Evolutionary conservation across 2,113 vertebrate genomes (phyloP).

Genomic region (Crotalus viridis): DNA sequence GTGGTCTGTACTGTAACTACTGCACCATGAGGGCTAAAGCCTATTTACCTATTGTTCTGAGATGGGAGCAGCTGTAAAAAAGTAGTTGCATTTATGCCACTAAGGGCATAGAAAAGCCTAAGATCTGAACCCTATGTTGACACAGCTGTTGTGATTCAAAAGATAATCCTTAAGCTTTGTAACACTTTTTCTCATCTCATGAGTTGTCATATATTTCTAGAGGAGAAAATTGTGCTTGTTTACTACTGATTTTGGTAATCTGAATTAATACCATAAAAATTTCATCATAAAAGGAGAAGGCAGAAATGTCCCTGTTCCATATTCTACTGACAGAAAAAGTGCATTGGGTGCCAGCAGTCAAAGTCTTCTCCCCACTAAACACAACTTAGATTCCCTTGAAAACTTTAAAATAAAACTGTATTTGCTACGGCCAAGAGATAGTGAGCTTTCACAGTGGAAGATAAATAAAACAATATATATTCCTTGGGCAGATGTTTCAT

Average conservation of each 20-base stretch:
- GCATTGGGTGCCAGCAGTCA: background rate
- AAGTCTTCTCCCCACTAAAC: background rate
- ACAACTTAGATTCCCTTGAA: background rate
- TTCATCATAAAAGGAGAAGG: background rate
- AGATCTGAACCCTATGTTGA: background rate
- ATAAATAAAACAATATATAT: constrained; percentile 50
- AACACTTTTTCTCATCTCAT: background rate
- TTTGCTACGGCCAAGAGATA: constrained; percentile 4
- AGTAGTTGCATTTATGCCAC: background rate
- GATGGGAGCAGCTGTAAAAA: background rate
- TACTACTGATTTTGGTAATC: background rate
- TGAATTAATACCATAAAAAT: background rate
- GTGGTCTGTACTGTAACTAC: background rate
- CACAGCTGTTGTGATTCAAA: background rate
- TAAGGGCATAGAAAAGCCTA: background rate
- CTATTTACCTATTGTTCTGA: background rate
- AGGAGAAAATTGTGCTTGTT: background rate
- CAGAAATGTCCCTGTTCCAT: background rate
- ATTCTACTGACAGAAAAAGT: background rate
- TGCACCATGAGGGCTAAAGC: background rate
- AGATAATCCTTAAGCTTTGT: background rate
- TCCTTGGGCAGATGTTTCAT: constrained; percentile 48
- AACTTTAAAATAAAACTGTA: background rate
- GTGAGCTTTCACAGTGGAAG: background rate
- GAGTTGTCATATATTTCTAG: background rate